Evolutionary conservation across 2,888 invertebrate species (phyloP).

Genomic region (Papilio protenor): DNA sequence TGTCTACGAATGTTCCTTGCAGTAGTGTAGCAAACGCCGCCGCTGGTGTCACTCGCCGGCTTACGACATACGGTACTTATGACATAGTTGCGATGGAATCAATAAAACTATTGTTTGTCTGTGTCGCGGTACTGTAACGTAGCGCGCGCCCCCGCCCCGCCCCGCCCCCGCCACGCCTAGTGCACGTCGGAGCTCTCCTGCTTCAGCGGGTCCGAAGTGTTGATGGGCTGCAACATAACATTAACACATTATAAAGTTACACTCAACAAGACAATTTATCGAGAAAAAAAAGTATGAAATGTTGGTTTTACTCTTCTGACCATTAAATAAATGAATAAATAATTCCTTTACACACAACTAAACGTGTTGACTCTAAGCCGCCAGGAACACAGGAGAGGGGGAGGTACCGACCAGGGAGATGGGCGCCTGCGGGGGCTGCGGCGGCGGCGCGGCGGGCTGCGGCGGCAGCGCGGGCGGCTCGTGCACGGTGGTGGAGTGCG

Average conservation of each 20-base stretch:
- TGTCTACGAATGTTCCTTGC: not conserved
- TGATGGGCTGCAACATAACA: slow-evolving; percentile 87
- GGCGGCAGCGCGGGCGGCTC: slow-evolving; percentile 71
- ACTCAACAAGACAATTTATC: too few relatives aligned
- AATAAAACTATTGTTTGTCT: slow-evolving; percentile 79
- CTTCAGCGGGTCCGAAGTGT: slow-evolving; percentile 92
- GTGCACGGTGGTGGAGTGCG: slow-evolving; percentile 92
- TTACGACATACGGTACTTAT: slow-evolving; percentile 71
- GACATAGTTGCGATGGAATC: slow-evolving; percentile 73
- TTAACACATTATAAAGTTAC: too few relatives aligned
- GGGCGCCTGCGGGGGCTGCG: slow-evolving; percentile 73
- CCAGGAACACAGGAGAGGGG: too few relatives aligned
- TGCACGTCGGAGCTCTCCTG: slow-evolving; percentile 94
- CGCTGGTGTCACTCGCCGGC: slow-evolving; percentile 66
- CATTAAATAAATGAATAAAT: too few relatives aligned
- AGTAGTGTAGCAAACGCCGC: slow-evolving; percentile 59
- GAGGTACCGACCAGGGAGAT: slow-evolving; percentile 48
- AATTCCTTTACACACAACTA: too few relatives aligned
- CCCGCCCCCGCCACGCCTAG: slow-evolving; percentile 73
- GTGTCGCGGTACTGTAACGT: slow-evolving; percentile 69
- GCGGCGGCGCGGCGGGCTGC: slow-evolving; percentile 63
- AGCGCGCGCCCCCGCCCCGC: slow-evolving; percentile 61
- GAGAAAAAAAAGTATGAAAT: too few relatives aligned
- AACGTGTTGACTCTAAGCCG: too few relatives aligned
- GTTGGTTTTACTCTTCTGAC: too few relatives aligned